Conservation (phyloP, 2,113 vertebrate genomes). For the Chunga burmeisteri region DNA sequence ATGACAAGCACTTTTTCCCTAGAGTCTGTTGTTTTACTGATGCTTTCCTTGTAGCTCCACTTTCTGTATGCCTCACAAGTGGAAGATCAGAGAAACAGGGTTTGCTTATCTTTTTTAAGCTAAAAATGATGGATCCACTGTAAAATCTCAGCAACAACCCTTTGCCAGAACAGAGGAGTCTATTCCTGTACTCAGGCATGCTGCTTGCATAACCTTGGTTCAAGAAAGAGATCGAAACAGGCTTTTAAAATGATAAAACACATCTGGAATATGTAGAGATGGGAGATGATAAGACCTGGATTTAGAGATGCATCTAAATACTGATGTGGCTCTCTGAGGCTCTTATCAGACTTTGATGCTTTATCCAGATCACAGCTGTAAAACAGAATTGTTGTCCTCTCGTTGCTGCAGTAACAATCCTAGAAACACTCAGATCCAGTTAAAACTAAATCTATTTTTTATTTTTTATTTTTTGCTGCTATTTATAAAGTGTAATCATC, state of each 20-base stretch:
- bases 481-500: not conserved
- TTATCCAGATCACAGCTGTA: not conserved
- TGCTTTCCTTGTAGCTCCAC: not conserved
- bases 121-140: not conserved
- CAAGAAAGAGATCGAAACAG: not conserved
- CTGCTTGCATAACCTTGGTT: not conserved
- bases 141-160: not conserved
- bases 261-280: not conserved
- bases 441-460: not conserved
- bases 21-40: not conserved
- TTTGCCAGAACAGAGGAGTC: not conserved
- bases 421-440: not conserved
- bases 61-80: not conserved
- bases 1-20: not conserved
- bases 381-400: not conserved
- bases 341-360: not conserved
- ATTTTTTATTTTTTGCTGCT: not conserved
- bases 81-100: not conserved
- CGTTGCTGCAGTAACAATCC: not conserved
- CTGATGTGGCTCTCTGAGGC: not conserved
- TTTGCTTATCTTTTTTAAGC: not conserved
- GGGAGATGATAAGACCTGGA: not conserved
- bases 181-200: not conserved
- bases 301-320: not conserved
- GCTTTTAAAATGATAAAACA: not conserved